Conservation (phyloP, 2,888 invertebrate genomes). For the Lycocerus yunnanus region DNA sequence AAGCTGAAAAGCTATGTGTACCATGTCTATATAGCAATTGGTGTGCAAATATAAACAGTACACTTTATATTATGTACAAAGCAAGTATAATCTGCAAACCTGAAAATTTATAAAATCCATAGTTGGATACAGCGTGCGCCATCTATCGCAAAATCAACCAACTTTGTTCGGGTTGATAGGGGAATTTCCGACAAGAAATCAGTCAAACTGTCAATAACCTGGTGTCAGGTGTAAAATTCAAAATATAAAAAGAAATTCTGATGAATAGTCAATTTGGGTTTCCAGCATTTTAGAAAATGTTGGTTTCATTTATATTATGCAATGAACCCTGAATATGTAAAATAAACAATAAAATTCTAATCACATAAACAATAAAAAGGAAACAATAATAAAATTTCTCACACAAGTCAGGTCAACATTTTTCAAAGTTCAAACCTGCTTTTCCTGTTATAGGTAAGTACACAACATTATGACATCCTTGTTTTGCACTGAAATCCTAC, state of each 20-base stretch:
- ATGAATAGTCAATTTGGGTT: no score
- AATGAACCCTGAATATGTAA: no score
- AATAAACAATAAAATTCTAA: background rate
- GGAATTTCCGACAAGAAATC: background rate
- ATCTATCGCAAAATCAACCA: slow-evolving; percentile 35
- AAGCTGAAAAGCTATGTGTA: slow-evolving; percentile 49
- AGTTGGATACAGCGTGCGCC: slow-evolving; percentile 39
- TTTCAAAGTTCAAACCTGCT: background rate
- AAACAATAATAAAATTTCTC: background rate
- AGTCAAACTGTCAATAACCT: background rate
- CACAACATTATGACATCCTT: background rate
- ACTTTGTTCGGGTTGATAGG: background rate
- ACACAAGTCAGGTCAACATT: background rate
- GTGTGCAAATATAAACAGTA: slow-evolving; percentile 53
- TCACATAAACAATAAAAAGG: background rate
- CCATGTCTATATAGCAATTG: slow-evolving; percentile 50
- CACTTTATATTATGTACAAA: slow-evolving; percentile 53
- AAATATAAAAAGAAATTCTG: no score
- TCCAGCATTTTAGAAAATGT: no score
- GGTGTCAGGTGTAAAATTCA: background rate
- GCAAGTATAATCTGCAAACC: slow-evolving; percentile 47
- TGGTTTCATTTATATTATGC: no score
- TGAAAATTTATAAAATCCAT: slow-evolving; percentile 49
- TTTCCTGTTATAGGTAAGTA: background rate
- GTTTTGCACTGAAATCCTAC: background rate